Base-by-base conservation (phyloP, 2,888 invertebrate genomes). In the Rhamphomyia laevipes region DNA sequence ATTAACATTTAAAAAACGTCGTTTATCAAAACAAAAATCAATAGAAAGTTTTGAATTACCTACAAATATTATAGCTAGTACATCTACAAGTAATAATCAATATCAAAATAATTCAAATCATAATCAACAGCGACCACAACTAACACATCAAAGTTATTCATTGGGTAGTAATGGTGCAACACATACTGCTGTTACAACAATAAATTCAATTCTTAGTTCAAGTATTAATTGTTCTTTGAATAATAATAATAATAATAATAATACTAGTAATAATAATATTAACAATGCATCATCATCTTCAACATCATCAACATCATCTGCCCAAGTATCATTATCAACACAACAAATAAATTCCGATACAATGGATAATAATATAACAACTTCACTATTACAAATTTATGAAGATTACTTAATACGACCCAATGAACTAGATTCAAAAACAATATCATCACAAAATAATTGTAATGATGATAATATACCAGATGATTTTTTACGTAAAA, bases 1-100 rank as follows among this genome's bases (percentile, higher is more conserved):
- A 15, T 51, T 69, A 16, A 64, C 63, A 47, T 64, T 66, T 47
- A 70, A 70, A 56, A 70, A 70, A 56, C 64, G 70, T 1, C 64
- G 68, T 2, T 53, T 70, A 6, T 70, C 68, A 12, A 70, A 70
- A 50, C 68, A 69, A 41, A 69, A 68, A 49, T 69, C 69, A 17
- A 59, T 66, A 50, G 70, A 70, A 51, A 63, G 65, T 49, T 67
- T 67, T 45, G 66, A 62, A 52, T 58, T 59, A 51, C 50, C 54
- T 5, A 43, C 48, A 18, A 18, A 18, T 18, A 40, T 11, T 13
- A 40, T 18, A 12, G n/a, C 18, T 18, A 18, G 11, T 18, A 40
- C 40, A 40, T 13, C 40, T 13, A 18, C 46, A 51, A 44, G 23
- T 21, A 38, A 15, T 43, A 11, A 49, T 47, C 47, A 45, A 52